Evolutionary conservation across 2,113 vertebrate species (phyloP).

Genomic region (Marmota monax): DNA sequence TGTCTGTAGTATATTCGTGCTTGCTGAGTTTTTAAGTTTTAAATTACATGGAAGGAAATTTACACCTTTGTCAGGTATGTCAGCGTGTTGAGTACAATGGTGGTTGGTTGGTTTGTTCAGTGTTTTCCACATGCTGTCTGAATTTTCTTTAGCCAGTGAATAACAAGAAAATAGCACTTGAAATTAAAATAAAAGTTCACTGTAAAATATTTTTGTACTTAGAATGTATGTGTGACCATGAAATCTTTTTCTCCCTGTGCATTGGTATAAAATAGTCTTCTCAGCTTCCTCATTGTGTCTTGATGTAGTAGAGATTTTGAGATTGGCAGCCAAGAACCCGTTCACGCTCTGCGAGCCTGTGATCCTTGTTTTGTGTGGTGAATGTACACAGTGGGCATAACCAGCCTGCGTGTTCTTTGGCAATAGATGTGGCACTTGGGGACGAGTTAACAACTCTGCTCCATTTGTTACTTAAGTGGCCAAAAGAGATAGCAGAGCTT

Average conservation of each 20-base stretch:
- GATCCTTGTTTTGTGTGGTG: not conserved
- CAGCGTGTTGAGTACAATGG: not conserved
- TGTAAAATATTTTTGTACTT: slow-evolving; percentile 33
- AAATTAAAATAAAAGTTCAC: not conserved
- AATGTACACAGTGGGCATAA: not conserved
- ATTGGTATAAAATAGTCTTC: slow-evolving; percentile 8
- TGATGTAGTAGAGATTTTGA: slow-evolving; percentile 38
- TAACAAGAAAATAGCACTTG: not conserved
- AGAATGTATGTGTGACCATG: not conserved
- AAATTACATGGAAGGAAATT: slow-evolving; percentile 14
- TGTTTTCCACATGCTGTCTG: not conserved
- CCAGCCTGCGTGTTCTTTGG: slow-evolving; percentile 22
- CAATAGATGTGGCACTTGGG: not conserved
- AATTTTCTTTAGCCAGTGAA: slow-evolving; percentile 33
- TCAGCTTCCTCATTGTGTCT: not conserved
- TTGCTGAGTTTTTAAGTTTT: slow-evolving; percentile 41
- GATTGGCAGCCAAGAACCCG: not conserved
- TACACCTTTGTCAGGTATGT: not conserved
- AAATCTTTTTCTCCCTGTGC: not conserved
- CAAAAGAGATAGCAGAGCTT: slow-evolving; percentile 43
- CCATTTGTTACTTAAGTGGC: slow-evolving; percentile 51
- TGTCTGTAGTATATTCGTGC: not conserved
- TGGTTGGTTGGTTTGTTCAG: not conserved
- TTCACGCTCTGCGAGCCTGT: not conserved
- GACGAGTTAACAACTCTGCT: not conserved